phyloP scores from a whole-genome alignment of 2,113 vertebrate species.

The Phylloscopus trochiloides region DNA sequence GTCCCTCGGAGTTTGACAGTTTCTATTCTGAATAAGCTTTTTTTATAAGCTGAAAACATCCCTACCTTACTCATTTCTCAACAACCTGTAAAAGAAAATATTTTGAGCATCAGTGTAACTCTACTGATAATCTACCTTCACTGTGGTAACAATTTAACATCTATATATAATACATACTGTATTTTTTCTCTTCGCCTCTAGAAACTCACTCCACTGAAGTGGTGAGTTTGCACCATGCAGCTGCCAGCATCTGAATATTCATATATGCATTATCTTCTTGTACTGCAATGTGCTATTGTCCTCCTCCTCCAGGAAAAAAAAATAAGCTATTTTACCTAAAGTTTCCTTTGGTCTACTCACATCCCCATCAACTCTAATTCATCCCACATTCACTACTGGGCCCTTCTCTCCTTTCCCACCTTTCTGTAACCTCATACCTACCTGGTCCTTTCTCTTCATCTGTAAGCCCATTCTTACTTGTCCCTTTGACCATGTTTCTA shows the following conservation, averaged over 20 bases:
- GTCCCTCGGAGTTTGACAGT: background rate
- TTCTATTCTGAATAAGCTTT: background rate
- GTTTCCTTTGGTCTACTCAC: background rate
- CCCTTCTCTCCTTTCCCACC: background rate
- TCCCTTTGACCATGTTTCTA: background rate
- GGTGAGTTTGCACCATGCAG: background rate
- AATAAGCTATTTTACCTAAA: background rate
- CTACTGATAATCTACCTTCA: background rate
- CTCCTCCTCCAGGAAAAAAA: background rate
- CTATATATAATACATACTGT: background rate
- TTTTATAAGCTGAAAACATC: background rate
- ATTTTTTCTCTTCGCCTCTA: background rate
- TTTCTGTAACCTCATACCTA: background rate
- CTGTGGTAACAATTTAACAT: background rate
- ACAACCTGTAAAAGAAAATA: background rate
- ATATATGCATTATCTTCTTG: background rate
- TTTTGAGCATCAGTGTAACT: background rate
- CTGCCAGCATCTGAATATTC: background rate
- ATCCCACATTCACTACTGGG: rapidly evolving
- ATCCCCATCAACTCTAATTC: background rate
- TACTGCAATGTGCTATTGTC: background rate
- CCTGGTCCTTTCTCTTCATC: background rate
- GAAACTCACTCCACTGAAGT: background rate
- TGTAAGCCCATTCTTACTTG: background rate
- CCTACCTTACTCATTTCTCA: background rate